These are phyloP conservation scores for Corythucha ciliata DNA, from an alignment of 2,888 invertebrate genomes.

Conservation along the genomic window DNA sequence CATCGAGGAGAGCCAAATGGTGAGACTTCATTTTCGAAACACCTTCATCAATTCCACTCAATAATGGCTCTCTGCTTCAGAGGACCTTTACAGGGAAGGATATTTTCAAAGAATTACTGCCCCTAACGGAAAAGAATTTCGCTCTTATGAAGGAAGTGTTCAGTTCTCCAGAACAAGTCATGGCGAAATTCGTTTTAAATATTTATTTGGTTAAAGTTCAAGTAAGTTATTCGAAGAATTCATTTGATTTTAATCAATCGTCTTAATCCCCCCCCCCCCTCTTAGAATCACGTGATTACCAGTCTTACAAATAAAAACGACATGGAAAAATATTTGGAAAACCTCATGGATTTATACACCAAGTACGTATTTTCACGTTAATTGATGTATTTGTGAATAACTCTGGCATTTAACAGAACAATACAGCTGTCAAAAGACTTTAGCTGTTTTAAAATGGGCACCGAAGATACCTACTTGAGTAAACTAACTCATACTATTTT, in stretches of 20 bases:
- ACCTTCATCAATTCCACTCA: not conserved
- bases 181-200: constrained; percentile 94
- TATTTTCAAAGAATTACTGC: constrained; percentile 81
- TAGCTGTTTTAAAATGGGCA: constrained; percentile 63
- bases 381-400: constrained; percentile 11
- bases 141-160: constrained; percentile 81
- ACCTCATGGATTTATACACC: constrained; percentile 80
- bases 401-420: constrained; percentile 49
- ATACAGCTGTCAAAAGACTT: constrained; percentile 64
- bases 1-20: constrained; percentile 92
- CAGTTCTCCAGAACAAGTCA: constrained; percentile 89
- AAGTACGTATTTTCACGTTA: constrained; percentile 52
- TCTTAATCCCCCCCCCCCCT: too few species aligned
- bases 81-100: constrained; percentile 78
- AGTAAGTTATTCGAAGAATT: constrained; percentile 31
- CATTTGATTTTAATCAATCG: not conserved
- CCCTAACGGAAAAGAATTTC: constrained; percentile 79
- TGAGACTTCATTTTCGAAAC: too few species aligned
- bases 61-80: constrained; percentile 51
- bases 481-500: constrained; percentile 75
- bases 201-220: constrained; percentile 88
- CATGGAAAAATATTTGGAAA: constrained; percentile 78
- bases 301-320: constrained; percentile 72
- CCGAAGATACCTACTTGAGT: constrained; percentile 65
- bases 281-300: constrained; percentile 68